Evolutionary conservation across 1,140 invertebrate genomes (phyloP).

Genomic region (Bombus fervidus): DNA sequence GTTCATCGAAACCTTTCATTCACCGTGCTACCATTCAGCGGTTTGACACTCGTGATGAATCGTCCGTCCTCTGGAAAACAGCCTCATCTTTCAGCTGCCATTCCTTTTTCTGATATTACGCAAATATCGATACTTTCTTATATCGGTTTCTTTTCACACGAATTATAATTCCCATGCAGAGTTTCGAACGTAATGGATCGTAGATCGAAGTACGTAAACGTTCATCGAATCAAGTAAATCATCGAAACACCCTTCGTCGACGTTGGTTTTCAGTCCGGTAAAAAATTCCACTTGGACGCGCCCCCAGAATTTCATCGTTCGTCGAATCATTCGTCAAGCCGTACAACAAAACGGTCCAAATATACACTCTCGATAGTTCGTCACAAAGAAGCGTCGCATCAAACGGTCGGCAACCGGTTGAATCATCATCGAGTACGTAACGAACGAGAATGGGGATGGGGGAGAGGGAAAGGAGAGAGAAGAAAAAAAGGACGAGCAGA

Average conservation of each 20-base stretch:
- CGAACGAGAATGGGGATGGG: background rate
- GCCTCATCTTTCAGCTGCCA: background rate
- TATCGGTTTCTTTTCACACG: background rate
- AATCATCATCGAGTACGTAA: constrained; percentile 28
- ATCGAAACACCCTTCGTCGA: background rate
- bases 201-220: background rate
- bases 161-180: background rate
- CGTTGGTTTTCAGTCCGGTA: background rate
- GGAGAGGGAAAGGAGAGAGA: background rate
- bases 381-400: background rate
- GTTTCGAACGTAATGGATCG: background rate
- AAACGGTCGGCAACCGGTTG: constrained; percentile 21
- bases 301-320: background rate
- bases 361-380: background rate
- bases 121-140: background rate
- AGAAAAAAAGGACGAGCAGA: background rate
- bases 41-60: constrained; percentile 1
- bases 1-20: constrained; percentile 63
- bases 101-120: background rate
- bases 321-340: background rate
- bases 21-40: constrained; percentile 43
- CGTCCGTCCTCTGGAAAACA: background rate
- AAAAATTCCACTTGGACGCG: background rate
- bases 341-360: constrained; percentile 5
- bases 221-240: background rate